Evolutionary conservation across 2,888 invertebrate genomes (phyloP).

Genomic region (Harpagoxenus sublaevis): DNA sequence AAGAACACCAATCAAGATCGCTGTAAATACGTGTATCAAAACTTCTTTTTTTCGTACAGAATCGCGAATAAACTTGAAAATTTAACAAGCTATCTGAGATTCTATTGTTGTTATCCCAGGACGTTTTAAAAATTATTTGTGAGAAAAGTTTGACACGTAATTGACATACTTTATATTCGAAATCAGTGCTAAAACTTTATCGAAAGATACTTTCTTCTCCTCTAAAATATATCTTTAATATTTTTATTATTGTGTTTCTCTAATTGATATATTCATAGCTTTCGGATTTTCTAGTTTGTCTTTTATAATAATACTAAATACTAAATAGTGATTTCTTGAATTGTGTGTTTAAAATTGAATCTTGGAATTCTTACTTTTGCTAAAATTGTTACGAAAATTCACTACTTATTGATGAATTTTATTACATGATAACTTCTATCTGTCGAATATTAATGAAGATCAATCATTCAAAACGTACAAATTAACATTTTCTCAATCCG

Average conservation of each 20-base stretch:
- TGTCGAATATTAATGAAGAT: neutral
- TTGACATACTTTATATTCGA: neutral
- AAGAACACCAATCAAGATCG: constrained; percentile 26
- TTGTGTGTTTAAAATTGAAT: neutral
- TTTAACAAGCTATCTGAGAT: neutral
- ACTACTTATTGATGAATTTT: neutral
- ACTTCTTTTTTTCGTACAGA: constrained; percentile 1
- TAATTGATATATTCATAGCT: neutral
- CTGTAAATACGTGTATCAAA: neutral
- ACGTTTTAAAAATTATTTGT: neutral
- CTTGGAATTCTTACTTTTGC: neutral
- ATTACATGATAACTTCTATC: neutral
- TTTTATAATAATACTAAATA: neutral
- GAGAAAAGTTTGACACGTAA: neutral
- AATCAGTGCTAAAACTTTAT: neutral
- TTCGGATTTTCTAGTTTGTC: neutral
- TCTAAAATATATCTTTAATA: neutral
- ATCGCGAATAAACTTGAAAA: neutral
- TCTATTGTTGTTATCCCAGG: neutral
- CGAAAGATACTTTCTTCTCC: neutral
- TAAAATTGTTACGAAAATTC: constrained; percentile 5
- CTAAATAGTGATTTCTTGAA: neutral
- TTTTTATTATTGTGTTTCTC: neutral
- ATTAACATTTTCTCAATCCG: constrained; percentile 12
- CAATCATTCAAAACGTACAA: neutral